Percentiles rank a stretch among this genome's conserved stretches.
Evolutionary conservation across 2,113 vertebrate species (phyloP).

Genomic region (Phrynocephalus versicolor): DNA sequence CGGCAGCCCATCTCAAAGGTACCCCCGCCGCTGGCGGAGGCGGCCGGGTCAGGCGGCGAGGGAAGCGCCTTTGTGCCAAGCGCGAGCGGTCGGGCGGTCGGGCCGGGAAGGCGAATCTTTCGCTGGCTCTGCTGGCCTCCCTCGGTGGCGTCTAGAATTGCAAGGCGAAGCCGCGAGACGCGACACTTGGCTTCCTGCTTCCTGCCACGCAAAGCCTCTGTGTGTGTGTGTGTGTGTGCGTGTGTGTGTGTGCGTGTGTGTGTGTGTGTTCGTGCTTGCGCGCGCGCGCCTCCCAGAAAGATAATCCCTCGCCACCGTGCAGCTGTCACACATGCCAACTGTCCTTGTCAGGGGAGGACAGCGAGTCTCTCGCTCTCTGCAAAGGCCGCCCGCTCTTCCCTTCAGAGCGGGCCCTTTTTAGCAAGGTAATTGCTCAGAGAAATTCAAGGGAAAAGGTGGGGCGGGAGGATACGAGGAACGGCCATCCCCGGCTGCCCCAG

Average conservation of each 20-base stretch:
- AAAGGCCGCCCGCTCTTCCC: not conserved
- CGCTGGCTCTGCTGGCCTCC: conserved; percentile 10
- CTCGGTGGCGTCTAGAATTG: not conserved
- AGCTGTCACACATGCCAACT: conserved; percentile 36
- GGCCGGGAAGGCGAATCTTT: not conserved
- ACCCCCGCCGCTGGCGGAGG: not conserved
- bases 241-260: not conserved
- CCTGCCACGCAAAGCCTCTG: conserved; percentile 9
- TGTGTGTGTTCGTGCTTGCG: conserved; percentile 2
- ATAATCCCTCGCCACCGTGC: conserved; percentile 34
- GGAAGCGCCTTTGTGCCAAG: conserved; percentile 13
- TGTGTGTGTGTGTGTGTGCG: too few species aligned
- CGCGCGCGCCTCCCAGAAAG: conserved; percentile 13
- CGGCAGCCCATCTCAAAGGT: not conserved
- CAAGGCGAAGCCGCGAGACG: not conserved
- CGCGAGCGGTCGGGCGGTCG: not conserved
- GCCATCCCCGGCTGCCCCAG: not conserved
- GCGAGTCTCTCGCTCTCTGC: not conserved
- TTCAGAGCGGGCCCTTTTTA: not conserved
- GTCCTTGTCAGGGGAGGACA: conserved; percentile 23
- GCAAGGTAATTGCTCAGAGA: conserved; percentile 4
- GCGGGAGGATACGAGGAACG: not conserved
- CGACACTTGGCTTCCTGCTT: not conserved
- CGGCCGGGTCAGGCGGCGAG: conserved; percentile 11
- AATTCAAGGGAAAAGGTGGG: not conserved